phyloP scores from a whole-genome alignment of 2,797 vertebrate species.

The Dermochelys coriacea region DNA sequence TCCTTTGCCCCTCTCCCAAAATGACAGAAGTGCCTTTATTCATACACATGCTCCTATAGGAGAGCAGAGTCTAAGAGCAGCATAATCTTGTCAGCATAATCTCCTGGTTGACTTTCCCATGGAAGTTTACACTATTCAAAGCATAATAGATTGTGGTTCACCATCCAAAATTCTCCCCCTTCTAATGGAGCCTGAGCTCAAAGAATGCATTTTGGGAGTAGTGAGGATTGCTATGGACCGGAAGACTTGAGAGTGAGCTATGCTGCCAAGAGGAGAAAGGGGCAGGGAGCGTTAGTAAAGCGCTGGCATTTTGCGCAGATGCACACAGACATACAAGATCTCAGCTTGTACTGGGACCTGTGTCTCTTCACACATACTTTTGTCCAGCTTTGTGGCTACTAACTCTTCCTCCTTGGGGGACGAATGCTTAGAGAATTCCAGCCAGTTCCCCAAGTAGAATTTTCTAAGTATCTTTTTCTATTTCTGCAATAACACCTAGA shows the following conservation, averaged over 20 bases:
- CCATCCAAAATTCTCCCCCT: not conserved
- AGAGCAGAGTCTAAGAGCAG: not conserved
- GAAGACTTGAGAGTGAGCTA: not conserved
- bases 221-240: not conserved
- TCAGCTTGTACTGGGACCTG: not conserved
- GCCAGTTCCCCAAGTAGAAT: fast-evolving
- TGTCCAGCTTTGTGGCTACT: not conserved
- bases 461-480: not conserved
- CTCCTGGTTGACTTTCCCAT: not conserved
- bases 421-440: not conserved
- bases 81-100: not conserved
- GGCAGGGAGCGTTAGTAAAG: not conserved
- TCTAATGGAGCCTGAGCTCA: not conserved
- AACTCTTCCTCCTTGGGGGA: fast-evolving
- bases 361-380: not conserved
- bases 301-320: not conserved
- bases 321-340: not conserved
- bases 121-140: not conserved
- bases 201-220: not conserved
- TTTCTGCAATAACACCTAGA: not conserved
- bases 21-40: not conserved
- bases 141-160: not conserved
- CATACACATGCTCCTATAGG: too few species aligned
- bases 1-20: not conserved
- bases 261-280: not conserved